Evolutionary conservation across 2,113 vertebrate genomes (phyloP), one percentile per base, ranked within the genome.

Genomic region (Cyprinodon brontotheroides): DNA sequence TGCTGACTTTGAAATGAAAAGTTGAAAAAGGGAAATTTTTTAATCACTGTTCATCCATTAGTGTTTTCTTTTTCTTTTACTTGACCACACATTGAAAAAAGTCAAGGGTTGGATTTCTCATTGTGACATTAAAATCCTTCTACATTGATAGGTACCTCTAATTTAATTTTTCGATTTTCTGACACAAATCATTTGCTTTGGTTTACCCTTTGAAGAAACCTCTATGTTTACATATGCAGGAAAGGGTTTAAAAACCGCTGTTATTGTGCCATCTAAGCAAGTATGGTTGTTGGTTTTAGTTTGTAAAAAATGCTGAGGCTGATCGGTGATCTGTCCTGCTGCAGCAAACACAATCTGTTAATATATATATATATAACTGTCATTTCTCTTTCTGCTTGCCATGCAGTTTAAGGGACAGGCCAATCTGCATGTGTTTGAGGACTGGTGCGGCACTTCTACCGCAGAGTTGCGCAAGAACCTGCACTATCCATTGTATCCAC

Each of bases 341-440:
- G 36, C 39, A 62, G 61, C 38, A 77, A 37, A 74, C 73, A 66
- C 67, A 45, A 61, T n/a, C n/a, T n/a, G n/a, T n/a, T n/a, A n/a
- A 29, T 29, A 29, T 29, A 29, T 29, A 29, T 29, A 29, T 29
- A 3, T 17, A n/a, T 3, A 57, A 39, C 41, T 1, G 4, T 61
- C 71, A 10, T 45, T 37, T 1, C 70, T 65, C 64, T 65, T 40
- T 63, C 67, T 3, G 59, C 5, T 80, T 61, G 57, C 29, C 15
- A 60, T 78, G 68, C 84, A 99, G 97, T 96, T 95, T 82, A 93
- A 83, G 78, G 97, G 97, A 50, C 93, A 75, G 11, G 97, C 91
- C 81, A 99, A 99, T 82, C 93, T 99, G 77, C 97, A 99, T 0
- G 93, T 96, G 43, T 99, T 98, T 77, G 97, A 99, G 72, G 97